Percentiles rank a stretch among this genome's conserved stretches.
Conservation (phyloP, 2,797 vertebrate species). For the Hypotaenidia philippensis region DNA sequence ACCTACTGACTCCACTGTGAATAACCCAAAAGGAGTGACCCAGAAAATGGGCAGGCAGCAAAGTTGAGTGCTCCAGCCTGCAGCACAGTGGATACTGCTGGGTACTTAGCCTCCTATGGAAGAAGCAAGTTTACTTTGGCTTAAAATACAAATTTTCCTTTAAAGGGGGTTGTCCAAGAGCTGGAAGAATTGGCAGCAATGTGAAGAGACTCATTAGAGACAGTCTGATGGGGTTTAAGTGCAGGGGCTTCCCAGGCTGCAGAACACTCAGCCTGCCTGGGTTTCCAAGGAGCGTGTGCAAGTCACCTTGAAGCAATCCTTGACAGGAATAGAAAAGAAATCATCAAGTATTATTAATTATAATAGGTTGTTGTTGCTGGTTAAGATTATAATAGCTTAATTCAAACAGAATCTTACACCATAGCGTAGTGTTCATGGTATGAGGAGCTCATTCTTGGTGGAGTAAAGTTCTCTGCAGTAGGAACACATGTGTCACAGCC, state of each 20-base stretch:
- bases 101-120: not conserved
- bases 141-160: not conserved
- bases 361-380: constrained; percentile 55
- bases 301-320: constrained; percentile 53
- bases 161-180: not conserved
- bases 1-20: not conserved
- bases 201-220: constrained; percentile 3
- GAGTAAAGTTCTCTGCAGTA: not conserved
- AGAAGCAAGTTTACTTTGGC: not conserved
- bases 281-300: not conserved
- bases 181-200: not conserved
- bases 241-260: not conserved
- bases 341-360: constrained; percentile 59
- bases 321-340: constrained; percentile 43
- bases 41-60: not conserved
- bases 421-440: not conserved
- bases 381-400: constrained; percentile 45
- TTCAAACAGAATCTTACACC: not conserved
- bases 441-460: not conserved
- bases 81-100: accelerated
- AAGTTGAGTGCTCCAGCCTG: not conserved
- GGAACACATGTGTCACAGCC: not conserved
- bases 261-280: not conserved
- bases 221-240: not conserved
- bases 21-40: not conserved